Percentiles rank a stretch among this genome's conserved stretches.
These are phyloP conservation scores for Diarsia brunnea DNA, from an alignment of 2,888 invertebrate genomes.

Conservation along the genomic window DNA sequence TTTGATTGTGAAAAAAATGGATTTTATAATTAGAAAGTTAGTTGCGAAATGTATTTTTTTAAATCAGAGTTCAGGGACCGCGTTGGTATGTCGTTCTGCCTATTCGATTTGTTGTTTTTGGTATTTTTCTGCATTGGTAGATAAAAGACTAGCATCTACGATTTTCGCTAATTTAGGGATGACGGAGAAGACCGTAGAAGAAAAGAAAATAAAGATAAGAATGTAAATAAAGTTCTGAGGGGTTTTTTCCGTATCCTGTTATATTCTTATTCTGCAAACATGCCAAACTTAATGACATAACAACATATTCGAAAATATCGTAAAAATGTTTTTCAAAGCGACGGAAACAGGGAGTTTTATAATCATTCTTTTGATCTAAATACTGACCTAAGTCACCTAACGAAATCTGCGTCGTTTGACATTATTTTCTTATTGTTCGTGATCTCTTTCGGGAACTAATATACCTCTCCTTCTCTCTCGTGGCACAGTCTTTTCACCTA, in stretches of 20 bases:
- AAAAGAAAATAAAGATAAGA: too few species aligned
- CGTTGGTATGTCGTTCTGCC: slow-evolving; percentile 17
- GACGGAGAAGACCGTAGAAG: not conserved
- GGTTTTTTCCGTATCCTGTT: not conserved
- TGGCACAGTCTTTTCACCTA: slow-evolving; percentile 32
- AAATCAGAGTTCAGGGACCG: slow-evolving; percentile 48
- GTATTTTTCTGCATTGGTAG: not conserved
- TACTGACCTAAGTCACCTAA: slow-evolving; percentile 62
- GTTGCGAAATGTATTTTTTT: slow-evolving; percentile 39
- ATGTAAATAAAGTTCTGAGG: not conserved
- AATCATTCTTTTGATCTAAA: slow-evolving; percentile 54
- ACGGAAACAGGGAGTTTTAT: slow-evolving; percentile 14
- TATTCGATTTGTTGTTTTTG: slow-evolving; percentile 11
- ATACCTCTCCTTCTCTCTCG: slow-evolving; percentile 35
- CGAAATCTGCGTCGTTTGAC: slow-evolving; percentile 31
- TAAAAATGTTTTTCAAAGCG: slow-evolving; percentile 27
- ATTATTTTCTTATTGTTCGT: slow-evolving; percentile 36
- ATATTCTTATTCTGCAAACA: not conserved
- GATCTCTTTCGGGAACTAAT: slow-evolving; percentile 24
- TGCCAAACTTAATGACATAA: not conserved
- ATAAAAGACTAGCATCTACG: not conserved
- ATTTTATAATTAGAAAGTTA: slow-evolving; percentile 40
- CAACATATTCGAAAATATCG: not conserved
- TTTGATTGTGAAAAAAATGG: slow-evolving; percentile 10
- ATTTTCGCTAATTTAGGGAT: not conserved